These are phyloP conservation scores for Cnemophilus loriae DNA, from an alignment of 2,113 vertebrate genomes.

Conservation along the genomic window DNA sequence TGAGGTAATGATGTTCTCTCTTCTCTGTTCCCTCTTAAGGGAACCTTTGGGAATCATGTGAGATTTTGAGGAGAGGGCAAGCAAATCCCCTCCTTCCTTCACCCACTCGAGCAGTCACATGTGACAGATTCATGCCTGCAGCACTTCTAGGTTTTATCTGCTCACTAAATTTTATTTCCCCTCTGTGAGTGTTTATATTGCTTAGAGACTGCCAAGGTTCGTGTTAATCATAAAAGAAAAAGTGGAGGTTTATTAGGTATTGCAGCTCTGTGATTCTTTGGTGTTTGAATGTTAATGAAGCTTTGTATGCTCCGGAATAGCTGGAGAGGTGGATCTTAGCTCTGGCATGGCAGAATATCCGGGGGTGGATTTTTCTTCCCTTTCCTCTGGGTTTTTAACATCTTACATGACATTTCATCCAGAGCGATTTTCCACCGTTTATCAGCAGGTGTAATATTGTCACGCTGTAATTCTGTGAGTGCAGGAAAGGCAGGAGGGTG, in stretches of 20 bases:
- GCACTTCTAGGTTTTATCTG: slow-evolving; percentile 48
- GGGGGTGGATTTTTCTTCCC: not conserved
- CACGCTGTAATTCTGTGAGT: not conserved
- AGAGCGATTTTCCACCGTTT: not conserved
- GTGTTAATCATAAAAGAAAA: slow-evolving; percentile 48
- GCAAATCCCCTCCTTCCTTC: not conserved
- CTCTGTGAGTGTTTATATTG: slow-evolving; percentile 44
- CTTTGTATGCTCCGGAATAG: not conserved
- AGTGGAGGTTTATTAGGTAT: slow-evolving; percentile 23
- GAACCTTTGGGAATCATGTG: not conserved
- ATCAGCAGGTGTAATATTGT: not conserved
- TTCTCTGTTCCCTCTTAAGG: not conserved
- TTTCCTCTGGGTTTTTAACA: not conserved
- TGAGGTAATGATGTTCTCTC: not conserved
- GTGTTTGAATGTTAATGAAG: slow-evolving; percentile 44
- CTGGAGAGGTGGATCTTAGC: not conserved
- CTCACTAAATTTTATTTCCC: slow-evolving; percentile 58
- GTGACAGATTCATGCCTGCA: slow-evolving; percentile 27
- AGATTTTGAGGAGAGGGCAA: not conserved
- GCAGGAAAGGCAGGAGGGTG: not conserved
- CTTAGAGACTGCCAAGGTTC: slow-evolving; percentile 54
- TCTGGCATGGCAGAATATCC: not conserved
- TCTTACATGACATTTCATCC: slow-evolving; percentile 17
- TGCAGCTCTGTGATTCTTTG: not conserved
- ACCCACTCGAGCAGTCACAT: not conserved